Evolutionary conservation across 2,888 invertebrate species (phyloP), one percentile per base, ranked within the genome.

Genomic region (Liopterus haemorrhoidalis): DNA sequence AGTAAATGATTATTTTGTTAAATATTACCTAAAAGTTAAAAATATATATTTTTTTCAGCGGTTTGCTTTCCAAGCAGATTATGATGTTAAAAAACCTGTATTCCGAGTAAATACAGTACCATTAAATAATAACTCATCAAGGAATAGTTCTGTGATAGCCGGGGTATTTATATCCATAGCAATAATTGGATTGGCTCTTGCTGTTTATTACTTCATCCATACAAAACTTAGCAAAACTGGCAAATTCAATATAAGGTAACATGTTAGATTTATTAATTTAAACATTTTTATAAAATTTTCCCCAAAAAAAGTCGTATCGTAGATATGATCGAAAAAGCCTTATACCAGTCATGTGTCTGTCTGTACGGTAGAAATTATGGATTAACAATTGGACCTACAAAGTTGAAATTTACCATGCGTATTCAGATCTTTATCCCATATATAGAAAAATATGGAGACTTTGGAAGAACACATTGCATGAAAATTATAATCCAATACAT

Each of bases 241-340:
- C 6, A 55, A 49, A 28, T 51, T 58, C 24, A 53, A 54, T 36
- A 46, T 59, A 12, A 57, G 57, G 60, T 58, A 52, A 25, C 11
- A 22, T 24, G 19, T 5, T 35, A 14, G 21, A 8, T 36, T 19
- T 36, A 19, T 36, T 21, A 5, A 22, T 25, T 11, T 39, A n/a
- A 5, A 12, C 44, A 9, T 16, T 18, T 16, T 9, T 27, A 11
- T 24, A 28, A 18, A 48, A 31, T 9, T n/a, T 12, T n/a, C 11
- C 8, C 31, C 8, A 9, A 31, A 8, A 31, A 8, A 11, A 8
- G 12, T n/a, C n/a, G n/a, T n/a, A n/a, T n/a, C n/a, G n/a, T n/a
- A n/a, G n/a, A n/a, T n/a, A n/a, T n/a, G n/a, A n/a, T n/a, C n/a
- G n/a, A n/a, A n/a, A n/a, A n/a, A n/a, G n/a, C n/a, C n/a, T n/a